phyloP scores from a whole-genome alignment of 2,113 vertebrate genomes.

The Girardinichthys multiradiatus region DNA sequence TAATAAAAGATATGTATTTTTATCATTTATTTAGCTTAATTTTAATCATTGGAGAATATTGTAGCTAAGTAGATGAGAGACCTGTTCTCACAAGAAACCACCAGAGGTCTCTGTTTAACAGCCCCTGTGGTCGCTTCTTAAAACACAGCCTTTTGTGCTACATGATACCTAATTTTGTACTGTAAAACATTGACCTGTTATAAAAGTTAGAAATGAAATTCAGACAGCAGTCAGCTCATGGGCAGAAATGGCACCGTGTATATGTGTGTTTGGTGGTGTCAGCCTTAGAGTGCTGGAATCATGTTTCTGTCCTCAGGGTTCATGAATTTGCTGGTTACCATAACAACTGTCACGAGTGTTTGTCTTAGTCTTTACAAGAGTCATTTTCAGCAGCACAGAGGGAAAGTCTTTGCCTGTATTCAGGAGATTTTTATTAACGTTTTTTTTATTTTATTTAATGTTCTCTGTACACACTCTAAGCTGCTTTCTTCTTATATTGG shows the following conservation, averaged over 20 bases:
- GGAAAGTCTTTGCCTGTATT: conserved; percentile 27
- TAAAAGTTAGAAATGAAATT: not conserved
- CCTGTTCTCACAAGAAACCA: not conserved
- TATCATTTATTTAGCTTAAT: not conserved
- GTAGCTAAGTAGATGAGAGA: too few species aligned
- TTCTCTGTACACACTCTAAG: conserved; percentile 23
- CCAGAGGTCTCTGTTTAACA: conserved; percentile 46
- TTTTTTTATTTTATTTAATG: conserved; percentile 20
- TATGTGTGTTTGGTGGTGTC: not conserved
- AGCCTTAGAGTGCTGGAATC: conserved; percentile 37
- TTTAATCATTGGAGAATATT: not conserved
- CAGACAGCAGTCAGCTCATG: not conserved
- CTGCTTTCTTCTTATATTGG: not conserved
- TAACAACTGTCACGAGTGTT: conserved; percentile 57
- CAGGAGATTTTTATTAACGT: conserved; percentile 19
- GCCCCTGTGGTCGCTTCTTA: not conserved
- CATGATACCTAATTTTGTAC: not conserved
- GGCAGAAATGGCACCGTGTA: not conserved
- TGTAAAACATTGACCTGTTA: not conserved
- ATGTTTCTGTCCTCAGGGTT: conserved; percentile 42
- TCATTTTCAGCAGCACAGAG: conserved; percentile 18
- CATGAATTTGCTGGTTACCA: conserved; percentile 46
- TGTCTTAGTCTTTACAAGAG: conserved; percentile 31
- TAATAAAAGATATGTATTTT: not conserved
- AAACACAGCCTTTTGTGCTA: not conserved